A percentile compares a stretch with the other conserved stretches of the same genome.
These are phyloP conservation scores for Ostrea denselamellosa DNA, from an alignment of 1,140 invertebrate genomes.

Conservation along the genomic window DNA sequence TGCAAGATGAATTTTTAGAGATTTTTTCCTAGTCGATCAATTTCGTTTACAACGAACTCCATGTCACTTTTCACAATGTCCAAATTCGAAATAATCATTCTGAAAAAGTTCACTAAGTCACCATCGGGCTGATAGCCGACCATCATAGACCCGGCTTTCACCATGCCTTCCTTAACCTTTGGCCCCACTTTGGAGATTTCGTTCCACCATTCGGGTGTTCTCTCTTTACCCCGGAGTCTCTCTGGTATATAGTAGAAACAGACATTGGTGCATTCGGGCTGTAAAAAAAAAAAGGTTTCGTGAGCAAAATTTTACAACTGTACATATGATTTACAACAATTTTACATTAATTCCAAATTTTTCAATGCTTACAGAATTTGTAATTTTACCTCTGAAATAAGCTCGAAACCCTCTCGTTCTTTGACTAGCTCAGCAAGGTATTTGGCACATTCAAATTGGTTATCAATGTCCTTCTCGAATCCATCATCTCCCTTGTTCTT, in stretches of 20 bases:
- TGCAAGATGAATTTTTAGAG: not conserved
- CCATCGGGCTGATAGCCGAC: constrained; percentile 98
- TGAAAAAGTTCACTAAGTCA: constrained; percentile 95
- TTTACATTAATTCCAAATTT: not conserved
- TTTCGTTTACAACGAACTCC: constrained; percentile 93
- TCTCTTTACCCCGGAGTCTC: constrained; percentile 88
- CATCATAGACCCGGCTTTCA: constrained; percentile 97
- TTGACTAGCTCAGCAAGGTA: constrained; percentile 42
- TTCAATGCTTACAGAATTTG: not conserved
- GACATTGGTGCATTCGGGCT: constrained; percentile 97
- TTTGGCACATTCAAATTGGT: constrained; percentile 60
- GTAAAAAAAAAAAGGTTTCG: constrained; percentile 71
- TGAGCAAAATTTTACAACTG: not conserved
- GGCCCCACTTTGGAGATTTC: constrained; percentile 95
- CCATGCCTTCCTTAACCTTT: constrained; percentile 96
- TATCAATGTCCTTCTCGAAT: constrained; percentile 63
- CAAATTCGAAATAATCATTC: constrained; percentile 97
- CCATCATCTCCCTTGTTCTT: constrained; percentile 84
- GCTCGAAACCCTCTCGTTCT: constrained; percentile 42
- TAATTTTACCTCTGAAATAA: constrained; percentile 34
- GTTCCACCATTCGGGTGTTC: constrained; percentile 88
- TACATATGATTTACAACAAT: not conserved
- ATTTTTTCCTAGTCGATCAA: constrained; percentile 93
- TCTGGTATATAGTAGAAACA: constrained; percentile 98
- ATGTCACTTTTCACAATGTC: constrained; percentile 92